phyloP scores from a whole-genome alignment of 2,888 invertebrate species.

The Drosophila pegasa region DNA sequence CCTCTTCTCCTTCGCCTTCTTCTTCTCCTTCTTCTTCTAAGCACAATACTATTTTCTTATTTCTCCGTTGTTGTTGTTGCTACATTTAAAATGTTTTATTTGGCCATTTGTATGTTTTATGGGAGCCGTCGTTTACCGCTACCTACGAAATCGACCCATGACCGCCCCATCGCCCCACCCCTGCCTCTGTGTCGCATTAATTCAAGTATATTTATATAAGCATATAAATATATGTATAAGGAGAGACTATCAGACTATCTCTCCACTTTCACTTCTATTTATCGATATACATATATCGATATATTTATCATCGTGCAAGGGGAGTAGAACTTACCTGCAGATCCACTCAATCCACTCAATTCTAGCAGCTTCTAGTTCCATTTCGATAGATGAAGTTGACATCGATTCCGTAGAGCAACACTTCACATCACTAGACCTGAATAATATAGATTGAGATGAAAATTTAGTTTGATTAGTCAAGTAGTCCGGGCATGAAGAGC shows the following conservation, averaged over 20 bases:
- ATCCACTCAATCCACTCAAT: too few relatives aligned
- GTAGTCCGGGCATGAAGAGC: too few relatives aligned
- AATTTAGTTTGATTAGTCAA: too few relatives aligned
- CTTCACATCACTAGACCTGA: too few relatives aligned
- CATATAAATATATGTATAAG: neutral
- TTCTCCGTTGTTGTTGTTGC: conserved; percentile 61
- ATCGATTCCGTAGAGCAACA: too few relatives aligned
- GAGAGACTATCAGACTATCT: too few relatives aligned
- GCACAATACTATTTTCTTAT: conserved; percentile 76
- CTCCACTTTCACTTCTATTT: too few relatives aligned
- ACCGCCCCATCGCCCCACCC: neutral
- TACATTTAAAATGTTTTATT: conserved; percentile 82
- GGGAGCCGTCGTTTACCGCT: conserved; percentile 66
- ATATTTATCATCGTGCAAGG: too few relatives aligned
- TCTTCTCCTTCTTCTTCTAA: conserved; percentile 36
- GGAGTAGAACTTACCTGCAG: too few relatives aligned
- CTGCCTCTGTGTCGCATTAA: neutral
- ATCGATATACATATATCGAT: neutral
- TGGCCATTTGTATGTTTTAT: conserved; percentile 81
- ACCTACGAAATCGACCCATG: conserved; percentile 30
- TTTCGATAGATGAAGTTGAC: too few relatives aligned
- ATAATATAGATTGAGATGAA: too few relatives aligned
- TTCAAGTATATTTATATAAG: neutral
- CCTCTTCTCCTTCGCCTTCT: neutral
- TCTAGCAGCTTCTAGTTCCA: too few relatives aligned